Evolutionary conservation across 2,113 vertebrate species (phyloP).

Genomic region (Echinops telfairi): DNA sequence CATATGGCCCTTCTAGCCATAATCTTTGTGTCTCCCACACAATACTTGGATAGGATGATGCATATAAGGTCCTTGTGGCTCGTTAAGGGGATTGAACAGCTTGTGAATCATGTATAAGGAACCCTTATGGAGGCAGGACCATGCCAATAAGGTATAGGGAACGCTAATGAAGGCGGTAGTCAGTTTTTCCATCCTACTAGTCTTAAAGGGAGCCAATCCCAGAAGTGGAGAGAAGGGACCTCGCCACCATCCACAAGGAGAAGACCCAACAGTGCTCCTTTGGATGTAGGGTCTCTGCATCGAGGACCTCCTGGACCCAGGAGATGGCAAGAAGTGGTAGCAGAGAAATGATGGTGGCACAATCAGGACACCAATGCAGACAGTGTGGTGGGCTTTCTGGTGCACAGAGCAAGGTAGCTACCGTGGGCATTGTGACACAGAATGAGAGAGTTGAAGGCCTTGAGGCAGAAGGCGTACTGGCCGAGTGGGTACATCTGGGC

Average conservation of each 20-base stretch:
- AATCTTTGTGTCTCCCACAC: not conserved
- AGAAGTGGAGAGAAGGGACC: not conserved
- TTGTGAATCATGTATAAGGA: not conserved
- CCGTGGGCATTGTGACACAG: not conserved
- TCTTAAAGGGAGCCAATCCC: not conserved
- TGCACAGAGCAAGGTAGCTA: not conserved
- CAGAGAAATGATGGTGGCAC: not conserved
- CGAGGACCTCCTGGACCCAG: not conserved
- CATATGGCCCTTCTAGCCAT: too few species aligned
- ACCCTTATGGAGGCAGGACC: not conserved
- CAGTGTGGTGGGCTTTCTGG: not conserved
- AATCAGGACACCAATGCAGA: not conserved
- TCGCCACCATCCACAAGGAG: not conserved
- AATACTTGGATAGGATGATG: not conserved
- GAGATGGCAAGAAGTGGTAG: not conserved
- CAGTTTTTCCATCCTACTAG: not conserved
- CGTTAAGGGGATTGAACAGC: not conserved
- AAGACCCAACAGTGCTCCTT: not conserved
- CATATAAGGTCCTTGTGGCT: not conserved
- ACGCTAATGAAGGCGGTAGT: not conserved
- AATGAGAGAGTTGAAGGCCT: not conserved
- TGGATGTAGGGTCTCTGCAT: not conserved
- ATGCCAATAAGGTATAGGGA: too few species aligned
- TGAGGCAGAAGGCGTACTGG: not conserved
- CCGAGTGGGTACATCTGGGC: not conserved